Base-by-base conservation (phyloP, 2,113 vertebrate genomes). In the Rhynchomys soricoides region DNA sequence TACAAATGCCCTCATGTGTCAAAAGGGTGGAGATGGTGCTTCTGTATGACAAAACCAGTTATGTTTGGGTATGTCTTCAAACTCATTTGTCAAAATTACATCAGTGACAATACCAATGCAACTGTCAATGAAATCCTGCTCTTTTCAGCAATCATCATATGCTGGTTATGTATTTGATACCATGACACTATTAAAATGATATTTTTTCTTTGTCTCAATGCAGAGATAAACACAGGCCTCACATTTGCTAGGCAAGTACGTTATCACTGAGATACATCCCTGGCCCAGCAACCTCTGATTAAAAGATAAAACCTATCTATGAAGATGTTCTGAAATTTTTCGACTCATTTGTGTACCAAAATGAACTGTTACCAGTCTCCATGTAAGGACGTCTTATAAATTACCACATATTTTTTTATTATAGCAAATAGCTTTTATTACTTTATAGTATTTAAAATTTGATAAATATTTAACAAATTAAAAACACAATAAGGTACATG, bases 391-490 rank as follows among this genome's bases (percentile, higher is more conserved):
- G 15, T 90, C 50, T 62, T 71, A 86, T 40, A 90, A 92, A 86
- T 79, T 87, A 92, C 34, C 75, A 78, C 89, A 66, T 71, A 79
- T 68, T 90, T 43, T 66, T 82, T 40, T 45, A 90, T 50, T 12
- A 68, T 75, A 59, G 10, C 62, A 94, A 89, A 93, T 22, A 81
- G 31, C 19, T 78, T 82, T 62, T 57, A 3, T 85, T 85, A 50
- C 24, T 48, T 88, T 16, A 68, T 16, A 79, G n/a, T 57, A 91
- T 93, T 86, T 88, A 90, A 29, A 90, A 34, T 82, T 96, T 31
- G 40, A 37, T 48, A 90, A 40, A 87, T 89, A 89, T 31, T 73
- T 43, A 94, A 91, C 8, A 83, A 91, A 94, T 78, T 74, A 89
- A 2, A 55, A 96, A 93, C 55, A 94, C 21, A 78, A 86, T 57